Evolutionary conservation across 1,140 invertebrate species (phyloP), one percentile per base, ranked within the genome.

Genomic region (Lasaia peninsularis): DNA sequence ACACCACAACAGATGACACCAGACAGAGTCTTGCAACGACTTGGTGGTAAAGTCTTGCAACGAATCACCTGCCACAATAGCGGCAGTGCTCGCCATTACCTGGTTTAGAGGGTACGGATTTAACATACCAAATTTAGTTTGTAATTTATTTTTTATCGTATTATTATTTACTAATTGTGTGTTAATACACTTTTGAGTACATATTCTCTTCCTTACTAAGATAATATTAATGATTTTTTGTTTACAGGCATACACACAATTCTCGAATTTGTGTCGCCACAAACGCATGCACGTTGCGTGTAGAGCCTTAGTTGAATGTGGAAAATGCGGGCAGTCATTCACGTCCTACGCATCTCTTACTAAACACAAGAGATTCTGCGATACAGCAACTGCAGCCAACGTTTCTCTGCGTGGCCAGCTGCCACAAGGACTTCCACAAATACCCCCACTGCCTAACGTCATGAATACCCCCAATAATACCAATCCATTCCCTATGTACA

Each of bases 251-350:
- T 99, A 99, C 90, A 99, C 99, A 0, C 99, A 99, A 90, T 99
- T 99, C 86, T 99, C 98, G 10, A 99, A 99, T 86, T 91, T 99
- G 67, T 99, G 99, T 80, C 94, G 99, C 14, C 99, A 99, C 90
- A 99, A 98, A 80, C 96, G 98, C 62, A 99, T 99, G 97, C 99
- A 99, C 89, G 94, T 94, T 11, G 95, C 96, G 74, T 97, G 96
- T 78, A 93, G 96, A 68, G 94, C 94, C 87, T 92, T 96, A 80
- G 95, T 96, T 64, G 96, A 97, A 89, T 99, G 98, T 89, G 92
- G 92, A 67, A 97, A 98, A 91, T 99, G 98, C 81, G 93, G 94
- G 7, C 96, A 98, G 76, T 94, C 95, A 12, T 99, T 98, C 89
- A 95, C 93, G 32, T 97, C 97, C 0, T 92, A 94, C 9, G 96